Conservation (phyloP, 2,797 vertebrate genomes). For the Hyperoplus lanceolatus region DNA sequence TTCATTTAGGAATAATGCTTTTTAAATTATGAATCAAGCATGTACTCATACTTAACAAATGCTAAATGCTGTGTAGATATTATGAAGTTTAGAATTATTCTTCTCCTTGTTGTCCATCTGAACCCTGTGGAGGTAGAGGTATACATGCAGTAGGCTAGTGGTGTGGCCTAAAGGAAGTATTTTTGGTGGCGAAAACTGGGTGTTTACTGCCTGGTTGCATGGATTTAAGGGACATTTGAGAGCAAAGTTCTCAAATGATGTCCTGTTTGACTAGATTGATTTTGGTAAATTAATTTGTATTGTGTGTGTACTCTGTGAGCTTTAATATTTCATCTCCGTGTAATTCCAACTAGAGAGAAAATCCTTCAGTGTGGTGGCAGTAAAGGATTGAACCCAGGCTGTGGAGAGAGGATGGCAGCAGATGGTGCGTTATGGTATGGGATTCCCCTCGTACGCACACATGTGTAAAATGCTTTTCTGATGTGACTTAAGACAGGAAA, state of each 20-base stretch:
- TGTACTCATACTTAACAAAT: no score
- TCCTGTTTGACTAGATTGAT: not conserved
- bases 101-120: constrained; percentile 37
- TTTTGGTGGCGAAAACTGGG: not conserved
- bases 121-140: constrained; percentile 34
- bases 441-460: constrained; percentile 41
- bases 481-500: constrained; percentile 50
- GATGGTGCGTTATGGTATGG: constrained; percentile 14
- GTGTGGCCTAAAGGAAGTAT: not conserved
- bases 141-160: not conserved
- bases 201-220: not conserved
- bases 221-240: not conserved
- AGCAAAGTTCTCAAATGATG: not conserved
- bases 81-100: constrained; percentile 29
- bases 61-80: no score
- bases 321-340: not conserved
- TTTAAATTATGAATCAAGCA: no score
- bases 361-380: constrained; percentile 4
- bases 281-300: not conserved
- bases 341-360: not conserved
- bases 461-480: constrained; percentile 36
- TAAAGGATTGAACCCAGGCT: constrained; percentile 2
- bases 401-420: constrained; percentile 11
- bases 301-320: not conserved
- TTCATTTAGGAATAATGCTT: no score